phyloP scores from a whole-genome alignment of 2,797 vertebrate species.

The Selene dorsalis region DNA sequence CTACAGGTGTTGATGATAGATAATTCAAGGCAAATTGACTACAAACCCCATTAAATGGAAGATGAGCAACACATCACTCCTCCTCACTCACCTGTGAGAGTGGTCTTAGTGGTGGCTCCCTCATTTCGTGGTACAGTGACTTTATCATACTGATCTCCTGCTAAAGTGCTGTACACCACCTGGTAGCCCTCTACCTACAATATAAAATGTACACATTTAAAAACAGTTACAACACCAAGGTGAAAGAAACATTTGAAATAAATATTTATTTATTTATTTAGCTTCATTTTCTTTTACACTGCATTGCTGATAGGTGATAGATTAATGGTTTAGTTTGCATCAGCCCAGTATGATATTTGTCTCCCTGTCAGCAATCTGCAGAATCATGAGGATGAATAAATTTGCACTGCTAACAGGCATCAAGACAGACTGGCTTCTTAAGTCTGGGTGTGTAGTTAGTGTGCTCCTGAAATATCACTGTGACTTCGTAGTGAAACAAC shows the following conservation, averaged over 20 bases:
- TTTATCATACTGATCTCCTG: slow-evolving; percentile 96
- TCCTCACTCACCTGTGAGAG: slow-evolving; percentile 86
- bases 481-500: slow-evolving; percentile 24
- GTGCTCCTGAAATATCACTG: slow-evolving; percentile 15
- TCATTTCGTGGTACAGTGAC: slow-evolving; percentile 86
- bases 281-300: background rate
- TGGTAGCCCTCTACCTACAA: slow-evolving; percentile 88
- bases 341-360: slow-evolving; percentile 21
- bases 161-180: slow-evolving; percentile 96
- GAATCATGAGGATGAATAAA: slow-evolving; percentile 45
- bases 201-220: slow-evolving; percentile 26
- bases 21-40: slow-evolving; percentile 5
- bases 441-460: slow-evolving; percentile 30
- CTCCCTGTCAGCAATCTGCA: slow-evolving; percentile 42
- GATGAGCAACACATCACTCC: background rate
- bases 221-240: slow-evolving; percentile 16
- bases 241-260: background rate
- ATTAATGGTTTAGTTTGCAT: slow-evolving; percentile 31
- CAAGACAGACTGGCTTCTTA: slow-evolving; percentile 15
- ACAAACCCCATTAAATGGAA: background rate
- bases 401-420: slow-evolving; percentile 36
- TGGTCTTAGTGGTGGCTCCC: slow-evolving; percentile 88
- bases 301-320: background rate
- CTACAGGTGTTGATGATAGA: slow-evolving; percentile 26
- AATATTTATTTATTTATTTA: background rate